phyloP scores from a whole-genome alignment of 2,113 vertebrate genomes.

The Prunella himalayana region DNA sequence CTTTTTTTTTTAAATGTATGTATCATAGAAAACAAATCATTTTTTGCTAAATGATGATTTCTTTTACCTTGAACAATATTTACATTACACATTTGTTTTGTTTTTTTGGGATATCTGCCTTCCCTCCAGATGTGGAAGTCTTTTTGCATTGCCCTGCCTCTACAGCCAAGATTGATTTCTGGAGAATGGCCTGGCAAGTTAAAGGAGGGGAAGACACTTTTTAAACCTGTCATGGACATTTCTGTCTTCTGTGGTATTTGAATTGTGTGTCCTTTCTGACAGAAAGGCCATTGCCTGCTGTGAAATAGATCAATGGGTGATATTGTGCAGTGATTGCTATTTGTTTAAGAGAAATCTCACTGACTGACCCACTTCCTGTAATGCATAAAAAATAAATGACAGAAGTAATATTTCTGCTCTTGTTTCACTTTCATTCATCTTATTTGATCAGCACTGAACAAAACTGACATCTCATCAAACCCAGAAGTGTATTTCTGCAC shows the following conservation, averaged over 20 bases:
- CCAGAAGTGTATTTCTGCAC: conserved; percentile 68
- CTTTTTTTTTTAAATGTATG: not conserved
- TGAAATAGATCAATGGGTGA: conserved; percentile 63
- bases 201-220: not conserved
- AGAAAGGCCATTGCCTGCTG: conserved; percentile 31
- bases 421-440: conserved; percentile 80
- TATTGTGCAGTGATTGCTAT: conserved; percentile 69
- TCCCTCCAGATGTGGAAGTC: not conserved
- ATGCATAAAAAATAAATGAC: conserved; percentile 69
- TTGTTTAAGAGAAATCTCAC: conserved; percentile 74
- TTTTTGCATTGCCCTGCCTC: not conserved
- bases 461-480: conserved; percentile 83
- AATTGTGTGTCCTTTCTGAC: conserved; percentile 39
- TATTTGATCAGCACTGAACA: conserved; percentile 81
- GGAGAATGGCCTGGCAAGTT: not conserved
- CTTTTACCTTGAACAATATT: not conserved
- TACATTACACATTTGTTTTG: not conserved
- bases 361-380: conserved; percentile 73
- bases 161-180: not conserved
- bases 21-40: not conserved
- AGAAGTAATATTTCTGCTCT: conserved; percentile 78
- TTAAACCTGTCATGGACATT: conserved; percentile 9
- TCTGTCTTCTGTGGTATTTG: conserved; percentile 21
- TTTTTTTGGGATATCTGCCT: not conserved
- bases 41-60: not conserved